A percentile compares a stretch with the other conserved stretches of the same genome.
Evolutionary conservation across 2,797 vertebrate species (phyloP).

Genomic region (Cynopterus sphinx): DNA sequence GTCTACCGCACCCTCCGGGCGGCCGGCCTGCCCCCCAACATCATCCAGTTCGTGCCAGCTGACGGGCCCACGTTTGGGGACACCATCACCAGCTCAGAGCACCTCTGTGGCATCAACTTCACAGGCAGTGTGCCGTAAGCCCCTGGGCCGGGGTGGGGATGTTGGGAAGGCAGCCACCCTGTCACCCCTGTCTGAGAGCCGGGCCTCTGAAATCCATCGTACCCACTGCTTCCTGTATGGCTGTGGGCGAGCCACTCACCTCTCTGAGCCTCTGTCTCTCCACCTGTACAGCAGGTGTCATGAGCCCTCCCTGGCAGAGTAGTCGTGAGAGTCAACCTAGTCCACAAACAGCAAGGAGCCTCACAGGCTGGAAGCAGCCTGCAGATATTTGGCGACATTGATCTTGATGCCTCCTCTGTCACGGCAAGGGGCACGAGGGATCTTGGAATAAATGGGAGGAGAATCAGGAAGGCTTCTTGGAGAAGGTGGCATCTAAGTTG

Average conservation of each 20-base stretch:
- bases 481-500: background rate
- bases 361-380: background rate
- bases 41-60: slow-evolving; percentile 95
- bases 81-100: slow-evolving; percentile 90
- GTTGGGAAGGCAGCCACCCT: background rate
- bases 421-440: background rate
- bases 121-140: slow-evolving; percentile 96
- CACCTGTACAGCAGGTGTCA: accelerated
- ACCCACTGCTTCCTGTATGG: background rate
- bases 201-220: background rate
- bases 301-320: background rate
- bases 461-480: background rate
- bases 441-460: background rate
- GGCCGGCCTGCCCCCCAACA: slow-evolving; percentile 91
- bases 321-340: background rate
- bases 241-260: background rate
- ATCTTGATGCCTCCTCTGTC: background rate
- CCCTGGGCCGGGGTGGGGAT: accelerated
- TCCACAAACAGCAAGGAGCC: no score
- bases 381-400: accelerated
- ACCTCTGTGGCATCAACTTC: slow-evolving; percentile 96
- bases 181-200: background rate
- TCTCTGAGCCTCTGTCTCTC: background rate
- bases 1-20: slow-evolving; percentile 92
- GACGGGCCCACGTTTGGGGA: slow-evolving; percentile 95